Percentiles rank a stretch among this genome's conserved stretches.
phyloP scores from a whole-genome alignment of 2,113 vertebrate species.

The Elgaria multicarinata region DNA sequence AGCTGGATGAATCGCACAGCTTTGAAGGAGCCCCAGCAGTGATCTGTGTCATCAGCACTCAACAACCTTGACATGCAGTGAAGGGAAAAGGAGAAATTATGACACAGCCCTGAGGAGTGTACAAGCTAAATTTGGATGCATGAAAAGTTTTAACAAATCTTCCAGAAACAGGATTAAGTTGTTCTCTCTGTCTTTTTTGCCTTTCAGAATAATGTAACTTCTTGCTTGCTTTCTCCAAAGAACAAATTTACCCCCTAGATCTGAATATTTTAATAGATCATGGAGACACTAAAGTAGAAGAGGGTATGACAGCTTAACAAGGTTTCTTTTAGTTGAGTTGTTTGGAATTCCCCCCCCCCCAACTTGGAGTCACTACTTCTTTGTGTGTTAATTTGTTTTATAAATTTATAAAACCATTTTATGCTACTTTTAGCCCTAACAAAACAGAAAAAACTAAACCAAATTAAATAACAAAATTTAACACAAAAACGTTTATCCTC shows the following conservation, averaged over 20 bases:
- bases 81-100: constrained; percentile 23
- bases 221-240: neutral
- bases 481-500: too few relatives aligned
- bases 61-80: constrained; percentile 21
- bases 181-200: neutral
- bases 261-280: constrained; percentile 4
- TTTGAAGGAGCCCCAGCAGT: neutral
- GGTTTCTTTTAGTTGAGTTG: neutral
- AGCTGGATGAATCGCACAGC: neutral
- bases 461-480: too few relatives aligned
- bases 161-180: neutral
- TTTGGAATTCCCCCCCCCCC: neutral
- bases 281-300: neutral
- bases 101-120: neutral
- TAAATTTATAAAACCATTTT: too few relatives aligned
- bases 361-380: neutral
- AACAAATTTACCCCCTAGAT: neutral
- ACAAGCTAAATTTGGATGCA: constrained; percentile 3
- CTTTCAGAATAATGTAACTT: neutral
- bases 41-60: constrained; percentile 23
- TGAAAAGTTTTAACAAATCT: constrained; percentile 15
- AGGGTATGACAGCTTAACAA: neutral
- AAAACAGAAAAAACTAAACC: too few relatives aligned
- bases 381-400: neutral
- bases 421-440: too few relatives aligned